A percentile compares a stretch with the other conserved stretches of the same genome.
Conservation (phyloP, 2,888 invertebrate genomes). For the Halictus quadricinctus region DNA sequence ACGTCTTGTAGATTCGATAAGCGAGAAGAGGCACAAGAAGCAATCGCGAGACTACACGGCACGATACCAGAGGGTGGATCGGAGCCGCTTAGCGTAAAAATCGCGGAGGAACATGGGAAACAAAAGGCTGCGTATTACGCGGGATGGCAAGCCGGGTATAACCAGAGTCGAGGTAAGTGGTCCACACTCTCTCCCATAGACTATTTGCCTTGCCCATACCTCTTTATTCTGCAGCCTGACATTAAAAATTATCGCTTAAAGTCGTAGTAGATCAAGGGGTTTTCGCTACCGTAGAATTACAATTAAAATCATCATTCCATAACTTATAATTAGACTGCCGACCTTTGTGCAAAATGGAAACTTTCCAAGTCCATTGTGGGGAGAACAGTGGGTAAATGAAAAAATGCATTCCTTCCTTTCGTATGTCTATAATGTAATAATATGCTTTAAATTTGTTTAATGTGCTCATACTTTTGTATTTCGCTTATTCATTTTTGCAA, state of each 20-base stretch:
- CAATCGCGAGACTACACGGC: constrained; percentile 93
- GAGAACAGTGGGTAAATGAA: neutral
- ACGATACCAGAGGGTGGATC: constrained; percentile 92
- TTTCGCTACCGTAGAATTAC: neutral
- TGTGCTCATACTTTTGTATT: neutral
- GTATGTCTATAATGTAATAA: constrained; percentile 5
- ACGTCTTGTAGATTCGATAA: constrained; percentile 88
- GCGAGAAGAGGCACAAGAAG: constrained; percentile 94
- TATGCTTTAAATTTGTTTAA: neutral
- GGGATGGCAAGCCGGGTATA: constrained; percentile 88
- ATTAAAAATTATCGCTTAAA: constrained; percentile 48
- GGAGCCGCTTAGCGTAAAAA: constrained; percentile 92
- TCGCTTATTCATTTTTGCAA: neutral
- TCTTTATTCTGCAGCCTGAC: constrained; percentile 54
- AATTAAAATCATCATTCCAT: neutral
- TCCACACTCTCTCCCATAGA: neutral
- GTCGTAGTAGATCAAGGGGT: neutral
- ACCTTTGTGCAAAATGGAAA: neutral
- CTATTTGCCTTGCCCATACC: constrained; percentile 44
- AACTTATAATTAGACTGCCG: constrained; percentile 5
- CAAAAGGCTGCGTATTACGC: constrained; percentile 90
- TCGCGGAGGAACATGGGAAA: constrained; percentile 93
- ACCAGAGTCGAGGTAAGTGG: constrained; percentile 84
- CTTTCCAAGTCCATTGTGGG: neutral
- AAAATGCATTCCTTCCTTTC: neutral